A percentile compares a stretch with the other conserved stretches of the same genome.
phyloP scores from a whole-genome alignment of 2,113 vertebrate genomes.

The Calyptommatus sinebrachiatus region DNA sequence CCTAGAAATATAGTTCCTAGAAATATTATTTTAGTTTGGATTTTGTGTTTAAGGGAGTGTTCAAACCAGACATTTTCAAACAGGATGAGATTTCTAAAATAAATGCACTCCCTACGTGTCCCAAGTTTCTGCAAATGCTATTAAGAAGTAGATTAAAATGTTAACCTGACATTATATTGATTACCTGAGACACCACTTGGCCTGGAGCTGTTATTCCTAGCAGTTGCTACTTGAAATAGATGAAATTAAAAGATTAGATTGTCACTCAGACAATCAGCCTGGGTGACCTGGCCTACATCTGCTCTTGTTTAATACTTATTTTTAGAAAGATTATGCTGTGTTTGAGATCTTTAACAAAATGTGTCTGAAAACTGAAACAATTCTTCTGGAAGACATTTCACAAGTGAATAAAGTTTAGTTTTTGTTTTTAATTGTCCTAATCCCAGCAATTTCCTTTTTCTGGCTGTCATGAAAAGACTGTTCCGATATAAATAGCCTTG shows the following conservation, averaged over 20 bases:
- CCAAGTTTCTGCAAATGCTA: slow-evolving; percentile 6
- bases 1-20: background rate
- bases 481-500: background rate
- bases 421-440: too few relatives aligned
- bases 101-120: background rate
- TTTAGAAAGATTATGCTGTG: background rate
- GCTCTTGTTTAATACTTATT: slow-evolving; percentile 5
- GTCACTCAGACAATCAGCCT: slow-evolving; percentile 28
- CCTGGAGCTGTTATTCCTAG: slow-evolving; percentile 55
- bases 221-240: slow-evolving; percentile 67
- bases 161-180: slow-evolving; percentile 48
- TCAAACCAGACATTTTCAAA: slow-evolving; percentile 1
- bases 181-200: slow-evolving; percentile 50
- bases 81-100: background rate
- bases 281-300: slow-evolving; percentile 35
- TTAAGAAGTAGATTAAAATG: slow-evolving; percentile 9
- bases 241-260: slow-evolving; percentile 65
- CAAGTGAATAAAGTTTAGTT: too few relatives aligned
- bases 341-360: too few relatives aligned
- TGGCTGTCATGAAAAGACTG: background rate
- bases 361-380: too few relatives aligned
- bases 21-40: background rate
- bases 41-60: background rate
- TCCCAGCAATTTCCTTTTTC: too few relatives aligned
- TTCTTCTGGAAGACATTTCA: too few relatives aligned